Base-by-base conservation (phyloP, 37 sponge, comb jelly and placozoan genomes). In the Trichoplax adhaerens region DNA sequence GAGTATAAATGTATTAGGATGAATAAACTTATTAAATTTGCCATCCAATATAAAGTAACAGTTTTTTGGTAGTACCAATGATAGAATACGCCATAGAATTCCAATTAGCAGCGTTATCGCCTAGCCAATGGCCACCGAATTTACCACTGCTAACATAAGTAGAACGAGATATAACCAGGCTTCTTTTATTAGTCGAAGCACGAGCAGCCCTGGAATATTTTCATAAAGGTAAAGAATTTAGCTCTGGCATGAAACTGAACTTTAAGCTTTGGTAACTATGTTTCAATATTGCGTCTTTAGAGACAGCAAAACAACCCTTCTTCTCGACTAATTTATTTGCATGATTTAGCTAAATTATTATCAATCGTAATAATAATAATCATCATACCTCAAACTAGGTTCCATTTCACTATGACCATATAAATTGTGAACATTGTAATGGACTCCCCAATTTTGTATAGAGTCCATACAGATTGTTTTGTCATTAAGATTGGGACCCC, bases 81-180 rank as follows among this genome's bases (percentile, higher is more conserved):
- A 87, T 84, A 4, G 88, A 87, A 48, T 57, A 54, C 29, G 53
- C 56, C 53, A 87, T 46, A 58, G 83, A 75, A 52, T 74, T 72
- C 84, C 84, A 87, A 62, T 77, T 55, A 64, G 84, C 84, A 5
- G 64, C 66, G 48, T 87, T 87, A 70, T 87, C 88, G 48, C 88
- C 88, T n/a, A 87, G 71, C 88, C 88, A 87, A 65, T 87, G 88
- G 7, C 88, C 88, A 54, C 64, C 72, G 57, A 76, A 57, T 0
- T 49, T 50, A 0, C 88, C 88, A 59, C 77, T 72, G 5, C 88
- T 82, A 12, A 72, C 64, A 54, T 64, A 87, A 0, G 88, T 87
- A 3, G 84, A 84, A 6, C 88, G 77, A 12, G 84, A 83, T 5
- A 87, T 84, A 0, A 87, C 81, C 55, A 87, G 71, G 1, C 76